Evolutionary conservation across 2,888 invertebrate species (phyloP), one percentile per base, ranked within the genome.

Genomic region (Hylaea fasciaria): DNA sequence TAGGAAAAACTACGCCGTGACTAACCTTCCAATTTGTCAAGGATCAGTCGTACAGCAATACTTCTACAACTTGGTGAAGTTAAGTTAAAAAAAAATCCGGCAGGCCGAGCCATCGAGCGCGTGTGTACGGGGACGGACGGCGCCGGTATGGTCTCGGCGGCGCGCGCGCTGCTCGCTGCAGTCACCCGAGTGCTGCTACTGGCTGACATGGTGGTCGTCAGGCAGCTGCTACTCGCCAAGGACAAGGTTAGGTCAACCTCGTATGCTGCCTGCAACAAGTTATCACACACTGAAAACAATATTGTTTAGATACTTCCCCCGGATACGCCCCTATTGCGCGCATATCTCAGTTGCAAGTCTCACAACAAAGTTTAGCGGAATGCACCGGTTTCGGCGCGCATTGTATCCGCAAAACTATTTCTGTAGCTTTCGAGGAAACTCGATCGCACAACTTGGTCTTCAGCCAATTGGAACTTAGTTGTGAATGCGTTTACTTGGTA

Each of bases 201-300:
- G 73, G 99, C 99, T 11, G 99, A 99, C 92, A 97, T 98, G 85
- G 98, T 99, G 62, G 97, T 99, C 49, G 98, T 99, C 58, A 98
- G 98, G 80, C 98, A 99, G 88, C 94, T 99, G 55, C 93, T 99
- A 49, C 94, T 97, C 64, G 98, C 98, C 58, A 99, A 99, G 92
- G 98, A 99, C 86, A 98, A 98, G 95, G 98, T 98, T n/a, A 85
- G 46, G 3, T 40, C 40, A 1, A 14, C 8, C n/a, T 12, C 37
- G 37, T 37, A 12, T 14, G 37, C 2, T 14, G 40, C 13, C 40
- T 40, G 13, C 37, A 37, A 10, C 5, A 37, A 12, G 37, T 14
- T 12, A 37, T n/a, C 12, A 37, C 1, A 37, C 11, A 1, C 37
- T 12, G 32, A 8, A 32, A 32, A 37, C 37, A 12, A n/a, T n/a